Percentiles rank a stretch among this genome's conserved stretches.
phyloP scores from a whole-genome alignment of 1,140 invertebrate genomes.

The Sitophilus oryzae region DNA sequence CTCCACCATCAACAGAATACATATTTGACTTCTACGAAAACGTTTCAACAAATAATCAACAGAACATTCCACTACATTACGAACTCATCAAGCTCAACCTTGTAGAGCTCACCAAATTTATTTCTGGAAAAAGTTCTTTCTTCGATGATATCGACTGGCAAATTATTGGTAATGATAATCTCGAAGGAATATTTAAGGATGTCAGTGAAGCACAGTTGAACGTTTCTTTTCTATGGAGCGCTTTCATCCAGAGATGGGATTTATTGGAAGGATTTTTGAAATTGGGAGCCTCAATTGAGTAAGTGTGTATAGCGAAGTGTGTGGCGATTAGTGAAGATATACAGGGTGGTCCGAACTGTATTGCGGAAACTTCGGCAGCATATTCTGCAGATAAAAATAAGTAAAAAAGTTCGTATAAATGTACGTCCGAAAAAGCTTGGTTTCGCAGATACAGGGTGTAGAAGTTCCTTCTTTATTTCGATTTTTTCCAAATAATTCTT shows the following conservation, averaged over 20 bases:
- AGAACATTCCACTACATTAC: constrained; percentile 63
- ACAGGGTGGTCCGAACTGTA: too few species aligned
- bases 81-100: constrained; percentile 63
- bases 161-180: constrained; percentile 50
- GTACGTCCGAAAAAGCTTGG: too few species aligned
- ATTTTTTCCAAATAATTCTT: too few species aligned
- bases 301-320: too few species aligned
- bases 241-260: constrained; percentile 18
- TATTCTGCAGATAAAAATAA: too few species aligned
- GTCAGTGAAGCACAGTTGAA: constrained; percentile 29
- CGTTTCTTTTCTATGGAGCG: constrained; percentile 19
- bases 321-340: too few species aligned
- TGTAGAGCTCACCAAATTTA: constrained; percentile 59
- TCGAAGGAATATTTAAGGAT: constrained; percentile 41
- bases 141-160: constrained; percentile 53
- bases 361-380: too few species aligned
- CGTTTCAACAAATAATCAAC: constrained; percentile 52
- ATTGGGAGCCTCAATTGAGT: constrained; percentile 46
- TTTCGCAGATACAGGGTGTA: too few species aligned
- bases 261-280: constrained; percentile 14
- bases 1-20: constrained; percentile 63
- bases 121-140: constrained; percentile 25
- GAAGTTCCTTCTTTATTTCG: too few species aligned
- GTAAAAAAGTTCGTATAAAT: too few species aligned
- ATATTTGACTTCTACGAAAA: constrained; percentile 67